Evolutionary conservation across 37 sponge, comb jelly and placozoan genomes (phyloP).

Genomic region (Beroe forskalii): DNA sequence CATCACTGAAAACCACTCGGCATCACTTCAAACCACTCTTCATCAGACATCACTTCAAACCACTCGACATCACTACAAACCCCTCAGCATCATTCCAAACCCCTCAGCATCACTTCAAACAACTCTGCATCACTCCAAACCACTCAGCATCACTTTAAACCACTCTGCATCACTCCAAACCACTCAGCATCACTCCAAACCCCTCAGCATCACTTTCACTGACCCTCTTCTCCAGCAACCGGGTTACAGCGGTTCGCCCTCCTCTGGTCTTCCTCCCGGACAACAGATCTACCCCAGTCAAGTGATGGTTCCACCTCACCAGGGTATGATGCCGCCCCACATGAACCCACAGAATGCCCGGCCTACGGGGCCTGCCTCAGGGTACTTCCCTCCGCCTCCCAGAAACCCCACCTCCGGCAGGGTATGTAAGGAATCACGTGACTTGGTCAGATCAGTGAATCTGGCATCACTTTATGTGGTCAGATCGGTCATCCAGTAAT

Average conservation of each 20-base stretch:
- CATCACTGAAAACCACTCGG: too few relatives aligned
- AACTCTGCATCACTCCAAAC: background rate
- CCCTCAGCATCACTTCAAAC: background rate
- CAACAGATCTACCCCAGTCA: conserved; percentile 31
- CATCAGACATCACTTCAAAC: background rate
- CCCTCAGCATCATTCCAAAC: background rate
- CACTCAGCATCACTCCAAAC: background rate
- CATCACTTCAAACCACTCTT: background rate
- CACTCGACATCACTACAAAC: background rate
- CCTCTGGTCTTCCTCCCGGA: background rate
- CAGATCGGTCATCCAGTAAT: background rate
- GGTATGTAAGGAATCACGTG: background rate
- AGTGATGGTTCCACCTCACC: conserved; percentile 43
- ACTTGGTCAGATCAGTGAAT: too few relatives aligned
- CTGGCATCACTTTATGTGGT: background rate
- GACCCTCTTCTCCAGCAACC: too few relatives aligned
- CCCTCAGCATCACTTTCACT: background rate
- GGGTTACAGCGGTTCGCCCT: background rate
- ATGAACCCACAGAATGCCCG: background rate
- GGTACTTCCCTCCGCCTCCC: background rate
- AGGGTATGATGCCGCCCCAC: background rate
- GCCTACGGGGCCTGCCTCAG: background rate
- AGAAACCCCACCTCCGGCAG: conserved; percentile 32
- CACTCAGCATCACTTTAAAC: background rate
- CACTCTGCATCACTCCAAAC: background rate